These are phyloP conservation scores for Mystacornis crossleyi DNA, from an alignment of 2,113 vertebrate species.

Conservation along the genomic window DNA sequence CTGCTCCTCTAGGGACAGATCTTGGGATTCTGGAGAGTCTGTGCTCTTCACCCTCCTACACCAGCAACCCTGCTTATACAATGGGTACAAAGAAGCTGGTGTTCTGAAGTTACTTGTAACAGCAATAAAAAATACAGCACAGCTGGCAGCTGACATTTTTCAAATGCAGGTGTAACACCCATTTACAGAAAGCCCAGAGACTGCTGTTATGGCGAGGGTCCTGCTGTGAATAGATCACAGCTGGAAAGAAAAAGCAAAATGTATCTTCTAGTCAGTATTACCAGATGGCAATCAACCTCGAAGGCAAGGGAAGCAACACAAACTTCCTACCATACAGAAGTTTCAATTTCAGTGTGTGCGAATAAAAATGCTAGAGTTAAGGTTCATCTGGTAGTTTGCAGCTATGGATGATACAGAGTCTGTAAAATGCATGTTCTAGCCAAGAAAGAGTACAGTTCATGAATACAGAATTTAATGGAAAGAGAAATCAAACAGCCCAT, in stretches of 20 bases:
- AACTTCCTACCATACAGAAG: neutral
- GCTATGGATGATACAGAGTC: neutral
- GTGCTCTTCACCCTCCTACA: neutral
- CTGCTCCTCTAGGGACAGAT: neutral
- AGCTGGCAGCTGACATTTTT: neutral
- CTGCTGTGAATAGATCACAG: neutral
- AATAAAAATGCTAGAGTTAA: neutral
- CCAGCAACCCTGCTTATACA: neutral
- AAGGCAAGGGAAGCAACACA: neutral
- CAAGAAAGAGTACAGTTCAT: neutral
- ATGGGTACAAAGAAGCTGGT: neutral
- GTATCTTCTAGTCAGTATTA: neutral
- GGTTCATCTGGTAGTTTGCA: neutral
- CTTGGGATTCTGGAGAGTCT: neutral
- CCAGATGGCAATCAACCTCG: neutral
- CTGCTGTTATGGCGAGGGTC: neutral
- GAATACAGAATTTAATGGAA: neutral
- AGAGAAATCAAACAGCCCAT: neutral
- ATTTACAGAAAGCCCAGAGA: neutral
- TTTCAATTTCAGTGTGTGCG: neutral
- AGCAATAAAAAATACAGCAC: neutral
- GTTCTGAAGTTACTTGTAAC: neutral
- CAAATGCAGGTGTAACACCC: neutral
- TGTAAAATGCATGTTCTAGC: neutral
- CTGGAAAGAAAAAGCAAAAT: neutral